phyloP scores from a whole-genome alignment of 2,888 invertebrate genomes.

The Drosophila quinaria region DNA sequence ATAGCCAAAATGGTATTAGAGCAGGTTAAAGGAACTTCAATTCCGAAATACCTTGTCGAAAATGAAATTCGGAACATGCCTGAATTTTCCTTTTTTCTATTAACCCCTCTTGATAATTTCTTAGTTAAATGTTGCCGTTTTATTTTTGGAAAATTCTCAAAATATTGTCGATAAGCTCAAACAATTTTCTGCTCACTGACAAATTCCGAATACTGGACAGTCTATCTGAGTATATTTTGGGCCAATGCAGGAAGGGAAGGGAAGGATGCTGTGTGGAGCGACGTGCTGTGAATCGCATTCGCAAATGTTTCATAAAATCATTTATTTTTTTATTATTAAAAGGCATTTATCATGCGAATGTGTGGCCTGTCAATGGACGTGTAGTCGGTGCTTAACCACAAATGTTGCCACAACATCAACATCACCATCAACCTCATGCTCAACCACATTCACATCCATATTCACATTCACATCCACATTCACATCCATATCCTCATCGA shows the following conservation, averaged over 20 bases:
- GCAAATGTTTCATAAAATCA: conserved; percentile 44
- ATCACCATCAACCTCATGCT: neutral
- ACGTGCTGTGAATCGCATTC: conserved; percentile 7
- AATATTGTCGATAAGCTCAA: neutral
- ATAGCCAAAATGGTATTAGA: too few species aligned
- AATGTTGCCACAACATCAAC: conserved; percentile 71
- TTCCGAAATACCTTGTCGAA: too few species aligned
- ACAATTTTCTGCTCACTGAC: neutral
- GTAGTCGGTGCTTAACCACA: conserved; percentile 75
- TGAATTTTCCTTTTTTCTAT: too few species aligned
- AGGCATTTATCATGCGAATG: conserved; percentile 75
- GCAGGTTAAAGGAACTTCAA: too few species aligned
- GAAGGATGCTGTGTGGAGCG: neutral
- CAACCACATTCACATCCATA: conserved; percentile 11
- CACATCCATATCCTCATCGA: conserved; percentile 25
- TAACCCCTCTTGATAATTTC: neutral
- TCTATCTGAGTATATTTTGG: neutral
- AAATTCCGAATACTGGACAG: conserved; percentile 1
- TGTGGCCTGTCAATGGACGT: conserved; percentile 66
- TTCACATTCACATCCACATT: conserved; percentile 3
- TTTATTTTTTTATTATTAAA: conserved; percentile 72
- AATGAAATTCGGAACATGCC: too few species aligned
- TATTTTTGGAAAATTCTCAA: neutral
- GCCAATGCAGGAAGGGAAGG: neutral
- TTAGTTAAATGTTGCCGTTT: neutral